phyloP scores from a whole-genome alignment of 2,113 vertebrate species.

The Channa maculata region DNA sequence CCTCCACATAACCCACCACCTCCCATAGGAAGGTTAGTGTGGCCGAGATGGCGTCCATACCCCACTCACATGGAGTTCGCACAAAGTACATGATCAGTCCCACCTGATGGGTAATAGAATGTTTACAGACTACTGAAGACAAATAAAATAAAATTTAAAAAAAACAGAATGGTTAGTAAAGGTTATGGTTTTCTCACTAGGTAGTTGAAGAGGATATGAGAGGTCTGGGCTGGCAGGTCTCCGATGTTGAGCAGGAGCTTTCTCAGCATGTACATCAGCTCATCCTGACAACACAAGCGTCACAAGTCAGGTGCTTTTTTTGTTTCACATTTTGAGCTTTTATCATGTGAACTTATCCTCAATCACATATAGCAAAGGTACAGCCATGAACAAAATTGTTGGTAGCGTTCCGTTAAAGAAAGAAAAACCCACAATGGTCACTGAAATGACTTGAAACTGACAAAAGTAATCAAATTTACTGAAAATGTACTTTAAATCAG shows the following conservation, averaged over 20 bases:
- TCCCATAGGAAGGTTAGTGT: conserved; percentile 98
- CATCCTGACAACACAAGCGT: conserved; percentile 84
- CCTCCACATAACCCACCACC: conserved; percentile 97
- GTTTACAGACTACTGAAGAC: not conserved
- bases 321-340: not conserved
- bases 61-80: conserved; percentile 97
- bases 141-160: not conserved
- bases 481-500: too few species aligned
- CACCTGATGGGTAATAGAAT: conserved; percentile 81
- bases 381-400: too few species aligned
- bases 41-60: conserved; percentile 98
- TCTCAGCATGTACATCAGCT: conserved; percentile 97
- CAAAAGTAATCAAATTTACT: too few species aligned
- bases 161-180: not conserved
- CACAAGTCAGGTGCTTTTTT: too few species aligned
- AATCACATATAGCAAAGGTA: too few species aligned
- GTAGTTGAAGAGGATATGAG: conserved; percentile 99
- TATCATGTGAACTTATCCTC: too few species aligned
- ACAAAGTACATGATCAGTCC: conserved; percentile 99
- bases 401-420: too few species aligned
- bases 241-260: conserved; percentile 97
- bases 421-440: too few species aligned
- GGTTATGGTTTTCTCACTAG: conserved; percentile 84
- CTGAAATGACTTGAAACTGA: too few species aligned
- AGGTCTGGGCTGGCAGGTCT: conserved; percentile 97